phyloP scores from a whole-genome alignment of 30 jellyfish, hydroid and myxozoan genomes.

The Cassiopea xamachana region DNA sequence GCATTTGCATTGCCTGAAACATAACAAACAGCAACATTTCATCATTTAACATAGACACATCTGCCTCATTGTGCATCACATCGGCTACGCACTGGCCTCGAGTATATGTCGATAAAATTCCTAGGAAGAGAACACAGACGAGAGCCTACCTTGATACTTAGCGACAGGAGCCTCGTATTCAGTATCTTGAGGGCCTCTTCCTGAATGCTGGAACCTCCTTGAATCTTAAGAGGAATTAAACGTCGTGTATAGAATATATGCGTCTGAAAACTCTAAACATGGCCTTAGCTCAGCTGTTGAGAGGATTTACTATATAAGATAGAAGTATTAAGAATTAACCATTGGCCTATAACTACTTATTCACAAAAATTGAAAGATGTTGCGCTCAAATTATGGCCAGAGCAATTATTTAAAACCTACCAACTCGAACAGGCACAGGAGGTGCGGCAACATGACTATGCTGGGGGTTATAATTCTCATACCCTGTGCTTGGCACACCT shows the following conservation, averaged over 20 bases:
- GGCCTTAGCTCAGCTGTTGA: too few species aligned
- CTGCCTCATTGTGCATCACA: not conserved
- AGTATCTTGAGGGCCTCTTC: slow-evolving; percentile 25
- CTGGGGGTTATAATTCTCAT: not conserved
- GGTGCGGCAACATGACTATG: slow-evolving; percentile 23
- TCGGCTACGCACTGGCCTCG: not conserved
- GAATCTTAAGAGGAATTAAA: slow-evolving; percentile 31
- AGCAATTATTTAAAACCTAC: slow-evolving; percentile 16
- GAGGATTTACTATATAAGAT: too few species aligned
- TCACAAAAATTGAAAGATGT: too few species aligned
- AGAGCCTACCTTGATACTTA: slow-evolving; percentile 26
- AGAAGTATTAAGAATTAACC: too few species aligned
- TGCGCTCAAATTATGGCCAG: too few species aligned
- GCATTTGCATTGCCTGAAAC: not conserved
- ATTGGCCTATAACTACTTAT: too few species aligned
- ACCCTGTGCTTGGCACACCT: slow-evolving; percentile 7
- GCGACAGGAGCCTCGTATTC: slow-evolving; percentile 56
- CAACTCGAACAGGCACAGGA: slow-evolving; percentile 72
- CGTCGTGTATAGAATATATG: not conserved
- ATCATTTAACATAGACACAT: not conserved
- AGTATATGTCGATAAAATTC: not conserved
- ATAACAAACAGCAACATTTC: not conserved
- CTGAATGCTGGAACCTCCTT: slow-evolving; percentile 26
- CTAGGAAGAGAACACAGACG: not conserved
- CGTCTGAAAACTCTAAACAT: not conserved